These are phyloP conservation scores for Solenopsis invicta DNA, from an alignment of 1,140 invertebrate genomes.

Conservation along the genomic window DNA sequence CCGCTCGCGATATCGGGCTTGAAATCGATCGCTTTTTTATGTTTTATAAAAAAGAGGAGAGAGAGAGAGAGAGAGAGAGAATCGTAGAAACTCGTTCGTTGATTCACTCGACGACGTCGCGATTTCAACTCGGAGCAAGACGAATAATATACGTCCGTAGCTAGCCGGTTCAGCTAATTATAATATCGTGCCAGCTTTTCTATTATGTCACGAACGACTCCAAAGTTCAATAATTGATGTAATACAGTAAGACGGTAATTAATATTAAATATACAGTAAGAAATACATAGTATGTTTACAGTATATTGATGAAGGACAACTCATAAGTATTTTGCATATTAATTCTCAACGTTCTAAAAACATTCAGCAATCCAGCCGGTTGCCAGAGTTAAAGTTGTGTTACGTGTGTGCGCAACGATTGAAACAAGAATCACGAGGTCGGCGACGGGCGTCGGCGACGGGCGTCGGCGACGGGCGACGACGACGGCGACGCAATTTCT, in stretches of 20 bases:
- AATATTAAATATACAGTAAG: not conserved
- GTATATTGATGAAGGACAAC: not conserved
- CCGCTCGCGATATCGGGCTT: slow-evolving; percentile 69
- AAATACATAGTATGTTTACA: not conserved
- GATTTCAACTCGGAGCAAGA: slow-evolving; percentile 20
- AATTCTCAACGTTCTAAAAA: slow-evolving; percentile 21
- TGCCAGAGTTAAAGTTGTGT: slow-evolving; percentile 9
- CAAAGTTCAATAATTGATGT: not conserved
- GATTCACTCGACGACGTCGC: not conserved
- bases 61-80: slow-evolving; percentile 10
- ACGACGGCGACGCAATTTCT: slow-evolving; percentile 42
- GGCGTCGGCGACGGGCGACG: not conserved
- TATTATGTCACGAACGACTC: not conserved
- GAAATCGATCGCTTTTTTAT: slow-evolving; percentile 72
- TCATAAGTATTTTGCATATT: slow-evolving; percentile 5
- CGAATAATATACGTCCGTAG: not conserved
- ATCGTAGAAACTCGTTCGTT: slow-evolving; percentile 13
- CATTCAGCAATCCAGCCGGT: not conserved
- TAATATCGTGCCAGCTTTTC: not conserved
- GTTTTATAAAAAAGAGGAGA: not conserved
- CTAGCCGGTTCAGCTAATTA: not conserved
- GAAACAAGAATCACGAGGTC: not conserved
- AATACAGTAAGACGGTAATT: too few relatives aligned
- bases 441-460: not conserved
- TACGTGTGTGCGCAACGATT: slow-evolving; percentile 3